phyloP scores from a whole-genome alignment of 2,797 vertebrate genomes.

The Gymnopithys bicolor region DNA sequence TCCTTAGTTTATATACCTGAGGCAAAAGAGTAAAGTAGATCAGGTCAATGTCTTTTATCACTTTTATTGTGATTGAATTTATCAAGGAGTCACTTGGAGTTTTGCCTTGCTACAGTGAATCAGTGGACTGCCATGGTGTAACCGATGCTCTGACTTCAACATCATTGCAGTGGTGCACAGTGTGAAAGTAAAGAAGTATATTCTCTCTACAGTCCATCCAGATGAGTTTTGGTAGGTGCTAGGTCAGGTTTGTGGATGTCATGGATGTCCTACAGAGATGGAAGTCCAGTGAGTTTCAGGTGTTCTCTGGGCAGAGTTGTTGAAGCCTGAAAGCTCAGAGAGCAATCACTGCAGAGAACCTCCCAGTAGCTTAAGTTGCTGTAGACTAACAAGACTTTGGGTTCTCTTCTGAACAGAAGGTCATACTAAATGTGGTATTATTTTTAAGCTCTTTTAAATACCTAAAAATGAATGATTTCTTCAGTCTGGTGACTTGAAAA shows the following conservation, averaged over 20 bases:
- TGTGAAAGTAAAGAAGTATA: accelerated
- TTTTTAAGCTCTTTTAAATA: not conserved
- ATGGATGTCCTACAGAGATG: not conserved
- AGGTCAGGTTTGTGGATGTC: not conserved
- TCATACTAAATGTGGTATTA: not conserved
- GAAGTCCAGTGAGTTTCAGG: not conserved
- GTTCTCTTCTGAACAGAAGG: not conserved
- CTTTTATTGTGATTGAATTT: not conserved
- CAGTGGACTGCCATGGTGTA: not conserved
- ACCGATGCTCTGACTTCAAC: not conserved
- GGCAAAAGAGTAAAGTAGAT: not conserved
- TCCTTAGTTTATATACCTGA: not conserved
- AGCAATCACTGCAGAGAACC: not conserved
- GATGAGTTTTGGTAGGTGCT: not conserved
- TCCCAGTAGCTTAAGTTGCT: not conserved
- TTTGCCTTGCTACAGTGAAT: not conserved
- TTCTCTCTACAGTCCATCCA: not conserved
- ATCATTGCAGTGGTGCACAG: accelerated
- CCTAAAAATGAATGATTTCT: not conserved
- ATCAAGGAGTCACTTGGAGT: not conserved
- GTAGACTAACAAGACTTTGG: not conserved
- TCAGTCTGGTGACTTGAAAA: not conserved
- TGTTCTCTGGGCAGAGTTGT: not conserved
- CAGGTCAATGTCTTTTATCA: not conserved
- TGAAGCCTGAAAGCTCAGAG: not conserved